Conservation (phyloP, 2,797 vertebrate species). For the Scolopax bukidnonensis region DNA sequence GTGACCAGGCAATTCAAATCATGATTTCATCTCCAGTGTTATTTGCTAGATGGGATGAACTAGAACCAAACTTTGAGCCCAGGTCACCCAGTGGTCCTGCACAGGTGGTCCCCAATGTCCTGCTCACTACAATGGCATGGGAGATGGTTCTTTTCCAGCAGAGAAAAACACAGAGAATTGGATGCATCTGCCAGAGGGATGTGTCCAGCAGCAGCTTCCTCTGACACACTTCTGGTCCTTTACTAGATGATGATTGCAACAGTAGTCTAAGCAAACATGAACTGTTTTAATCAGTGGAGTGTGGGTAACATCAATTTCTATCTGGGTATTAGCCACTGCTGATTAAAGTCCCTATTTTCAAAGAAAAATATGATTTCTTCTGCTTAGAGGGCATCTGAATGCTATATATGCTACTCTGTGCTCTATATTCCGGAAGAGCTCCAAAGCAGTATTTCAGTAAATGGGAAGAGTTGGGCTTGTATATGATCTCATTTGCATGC, state of each 20-base stretch:
- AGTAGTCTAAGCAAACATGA: neutral
- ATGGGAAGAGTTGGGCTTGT: neutral
- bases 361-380: neutral
- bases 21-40: neutral
- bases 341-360: neutral
- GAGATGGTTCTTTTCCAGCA: neutral
- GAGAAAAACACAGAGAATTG: neutral
- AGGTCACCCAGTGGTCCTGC: neutral
- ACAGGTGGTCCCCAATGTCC: neutral
- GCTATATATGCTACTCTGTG: neutral
- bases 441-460: neutral
- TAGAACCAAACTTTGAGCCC: neutral
- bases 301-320: neutral
- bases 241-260: neutral
- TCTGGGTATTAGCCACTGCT: neutral
- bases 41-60: neutral
- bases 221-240: neutral
- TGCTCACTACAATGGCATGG: neutral
- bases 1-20: neutral
- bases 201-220: neutral
- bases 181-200: neutral
- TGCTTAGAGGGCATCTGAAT: neutral
- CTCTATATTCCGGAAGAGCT: neutral
- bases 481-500: conserved; percentile 7
- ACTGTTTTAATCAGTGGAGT: neutral